phyloP scores from a whole-genome alignment of 2,888 invertebrate genomes.

The Callinectes sapidus region DNA sequence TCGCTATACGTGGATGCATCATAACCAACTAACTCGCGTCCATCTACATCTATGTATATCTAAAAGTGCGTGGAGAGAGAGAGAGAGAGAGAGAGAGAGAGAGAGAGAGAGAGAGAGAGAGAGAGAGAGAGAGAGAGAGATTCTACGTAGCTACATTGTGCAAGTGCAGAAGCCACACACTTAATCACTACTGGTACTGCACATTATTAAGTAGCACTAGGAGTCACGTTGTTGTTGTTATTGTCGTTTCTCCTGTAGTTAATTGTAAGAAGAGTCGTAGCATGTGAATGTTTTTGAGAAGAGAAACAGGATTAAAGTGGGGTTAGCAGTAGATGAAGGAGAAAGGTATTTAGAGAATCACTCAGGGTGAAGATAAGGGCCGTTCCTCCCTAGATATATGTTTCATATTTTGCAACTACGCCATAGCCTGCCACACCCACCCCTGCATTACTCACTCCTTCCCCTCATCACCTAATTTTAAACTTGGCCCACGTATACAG shows the following conservation, averaged over 20 bases:
- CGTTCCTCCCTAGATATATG: not conserved
- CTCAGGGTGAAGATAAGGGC: not conserved
- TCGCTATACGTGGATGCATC: not conserved
- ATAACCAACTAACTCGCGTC: no score
- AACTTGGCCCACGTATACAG: not conserved
- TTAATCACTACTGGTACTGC: not conserved
- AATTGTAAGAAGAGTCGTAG: not conserved
- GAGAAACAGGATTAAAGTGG: not conserved
- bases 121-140: conserved; percentile 25
- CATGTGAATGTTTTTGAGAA: not conserved
- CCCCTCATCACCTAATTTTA: not conserved
- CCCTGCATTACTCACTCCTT: not conserved
- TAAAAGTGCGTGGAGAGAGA: no score
- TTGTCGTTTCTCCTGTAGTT: not conserved
- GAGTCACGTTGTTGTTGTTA: not conserved
- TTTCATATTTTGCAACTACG: not conserved
- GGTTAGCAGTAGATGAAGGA: not conserved
- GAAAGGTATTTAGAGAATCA: not conserved
- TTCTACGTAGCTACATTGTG: not conserved
- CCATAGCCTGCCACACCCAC: not conserved
- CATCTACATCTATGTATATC: not conserved
- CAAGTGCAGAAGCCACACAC: not conserved
- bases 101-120: conserved; percentile 22
- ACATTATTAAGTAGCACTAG: not conserved
- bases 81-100: not conserved